These are phyloP conservation scores for Aptenodytes forsteri DNA, from an alignment of 2,113 vertebrate genomes.

Conservation along the genomic window DNA sequence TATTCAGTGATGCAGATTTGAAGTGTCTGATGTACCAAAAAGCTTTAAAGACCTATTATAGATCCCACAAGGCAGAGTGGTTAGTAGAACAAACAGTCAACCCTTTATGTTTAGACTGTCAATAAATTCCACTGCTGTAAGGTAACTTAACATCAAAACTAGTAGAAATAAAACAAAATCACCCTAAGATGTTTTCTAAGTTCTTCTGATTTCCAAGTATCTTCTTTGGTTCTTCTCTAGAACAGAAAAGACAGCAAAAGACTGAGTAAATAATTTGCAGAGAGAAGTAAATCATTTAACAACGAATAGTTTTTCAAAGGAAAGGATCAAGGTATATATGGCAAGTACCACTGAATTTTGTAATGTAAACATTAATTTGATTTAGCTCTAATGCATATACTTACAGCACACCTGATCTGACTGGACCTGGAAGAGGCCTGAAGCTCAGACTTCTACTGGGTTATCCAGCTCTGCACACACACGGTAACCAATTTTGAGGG, in stretches of 20 bases:
- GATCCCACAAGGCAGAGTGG: neutral
- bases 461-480: neutral
- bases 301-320: neutral
- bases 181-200: conserved; percentile 86
- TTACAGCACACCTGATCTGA: neutral
- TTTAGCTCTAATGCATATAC: neutral
- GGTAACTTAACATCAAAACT: neutral
- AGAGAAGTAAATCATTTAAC: neutral
- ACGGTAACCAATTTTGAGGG: neutral
- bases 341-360: neutral
- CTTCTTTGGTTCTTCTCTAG: conserved; percentile 89
- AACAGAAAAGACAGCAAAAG: neutral
- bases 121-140: neutral
- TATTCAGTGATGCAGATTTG: neutral
- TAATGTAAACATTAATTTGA: neutral
- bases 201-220: conserved; percentile 93
- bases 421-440: neutral
- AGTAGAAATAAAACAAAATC: conserved; percentile 28
- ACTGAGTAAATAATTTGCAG: neutral
- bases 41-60: neutral
- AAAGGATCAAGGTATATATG: neutral
- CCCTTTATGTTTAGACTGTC: neutral
- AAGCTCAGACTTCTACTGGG: neutral
- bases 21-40: neutral
- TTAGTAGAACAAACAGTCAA: neutral